Percentiles rank a stretch among this genome's conserved stretches.
Conservation (phyloP, 2,888 invertebrate species). For the Argyresthia albistria region DNA sequence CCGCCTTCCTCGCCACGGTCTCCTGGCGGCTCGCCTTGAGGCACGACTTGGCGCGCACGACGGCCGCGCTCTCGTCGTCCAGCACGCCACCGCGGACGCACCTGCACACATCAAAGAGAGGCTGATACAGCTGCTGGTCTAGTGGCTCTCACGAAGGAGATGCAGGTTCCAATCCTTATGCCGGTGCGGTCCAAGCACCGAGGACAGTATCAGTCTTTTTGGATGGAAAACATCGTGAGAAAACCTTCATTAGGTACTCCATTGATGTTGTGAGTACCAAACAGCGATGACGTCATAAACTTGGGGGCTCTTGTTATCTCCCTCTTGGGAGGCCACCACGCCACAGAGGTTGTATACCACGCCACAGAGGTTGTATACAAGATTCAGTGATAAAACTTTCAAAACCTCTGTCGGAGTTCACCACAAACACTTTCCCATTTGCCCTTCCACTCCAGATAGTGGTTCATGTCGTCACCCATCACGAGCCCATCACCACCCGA, state of each 20-base stretch:
- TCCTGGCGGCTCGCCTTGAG: constrained; percentile 89
- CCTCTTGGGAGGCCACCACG: too few species aligned
- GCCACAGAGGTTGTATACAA: constrained; percentile 24
- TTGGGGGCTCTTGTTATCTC: too few species aligned
- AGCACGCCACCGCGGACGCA: constrained; percentile 78
- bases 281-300: too few species aligned
- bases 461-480: constrained; percentile 17
- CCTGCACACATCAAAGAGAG: constrained; percentile 33
- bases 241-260: too few species aligned
- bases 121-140: too few species aligned
- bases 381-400: constrained; percentile 7
- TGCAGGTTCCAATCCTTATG: too few species aligned
- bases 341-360: too few species aligned
- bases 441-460: constrained; percentile 43
- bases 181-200: too few species aligned
- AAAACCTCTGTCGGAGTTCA: constrained; percentile 26
- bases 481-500: background rate
- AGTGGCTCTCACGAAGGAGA: too few species aligned
- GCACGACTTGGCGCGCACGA: constrained; percentile 75
- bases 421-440: constrained; percentile 47
- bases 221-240: too few species aligned
- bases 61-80: constrained; percentile 61
- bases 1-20: constrained; percentile 89
- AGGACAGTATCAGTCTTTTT: too few species aligned
- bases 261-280: too few species aligned